phyloP scores from a whole-genome alignment of 2,797 vertebrate genomes.

The Forpus xanthops region DNA sequence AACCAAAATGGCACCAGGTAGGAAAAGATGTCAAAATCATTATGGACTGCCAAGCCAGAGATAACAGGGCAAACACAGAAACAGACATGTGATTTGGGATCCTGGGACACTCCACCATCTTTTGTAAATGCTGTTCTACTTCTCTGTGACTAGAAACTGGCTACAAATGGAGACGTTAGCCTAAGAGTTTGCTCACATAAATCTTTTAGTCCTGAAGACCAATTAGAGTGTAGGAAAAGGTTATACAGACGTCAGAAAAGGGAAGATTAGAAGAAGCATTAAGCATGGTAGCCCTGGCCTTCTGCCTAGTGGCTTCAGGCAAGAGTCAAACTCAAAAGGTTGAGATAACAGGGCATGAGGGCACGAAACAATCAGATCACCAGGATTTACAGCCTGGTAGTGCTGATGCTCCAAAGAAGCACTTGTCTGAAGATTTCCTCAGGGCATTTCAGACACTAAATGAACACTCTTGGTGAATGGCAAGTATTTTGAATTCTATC shows the following conservation, averaged over 20 bases:
- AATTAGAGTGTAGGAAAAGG: neutral
- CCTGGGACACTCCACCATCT: neutral
- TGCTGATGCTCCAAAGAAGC: neutral
- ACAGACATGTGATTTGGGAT: neutral
- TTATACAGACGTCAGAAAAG: neutral
- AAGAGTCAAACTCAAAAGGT: neutral
- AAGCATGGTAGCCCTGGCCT: rapidly evolving
- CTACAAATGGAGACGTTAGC: neutral
- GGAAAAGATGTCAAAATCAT: neutral
- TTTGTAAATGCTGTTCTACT: neutral
- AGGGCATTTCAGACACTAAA: neutral
- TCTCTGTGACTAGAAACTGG: neutral
- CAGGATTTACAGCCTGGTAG: neutral
- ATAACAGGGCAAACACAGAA: neutral
- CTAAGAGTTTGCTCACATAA: neutral
- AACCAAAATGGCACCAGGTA: neutral
- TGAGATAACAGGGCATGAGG: neutral
- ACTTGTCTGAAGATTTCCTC: neutral
- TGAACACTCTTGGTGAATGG: neutral
- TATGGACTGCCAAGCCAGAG: neutral
- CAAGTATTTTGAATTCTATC: neutral
- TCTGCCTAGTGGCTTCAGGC: neutral
- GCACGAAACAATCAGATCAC: neutral
- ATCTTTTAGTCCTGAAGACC: neutral
- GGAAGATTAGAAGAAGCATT: neutral